Base-by-base conservation (phyloP, 2,888 invertebrate species). In the Polyploca ridens region DNA sequence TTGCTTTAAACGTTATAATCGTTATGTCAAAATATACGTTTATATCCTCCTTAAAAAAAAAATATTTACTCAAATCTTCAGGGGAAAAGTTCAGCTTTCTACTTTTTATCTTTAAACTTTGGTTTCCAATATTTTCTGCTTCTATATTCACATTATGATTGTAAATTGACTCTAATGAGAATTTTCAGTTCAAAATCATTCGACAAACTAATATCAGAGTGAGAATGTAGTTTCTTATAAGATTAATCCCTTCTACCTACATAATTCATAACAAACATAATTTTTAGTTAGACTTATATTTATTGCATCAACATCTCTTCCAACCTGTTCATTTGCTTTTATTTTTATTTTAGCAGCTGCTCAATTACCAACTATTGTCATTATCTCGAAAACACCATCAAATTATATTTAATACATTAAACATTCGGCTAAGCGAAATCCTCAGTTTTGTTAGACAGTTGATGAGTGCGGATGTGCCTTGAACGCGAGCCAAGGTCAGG, bases 401-500 rank as follows among this genome's bases (percentile, higher is more conserved):
- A 57, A 62, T 57, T 64, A 64, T 61, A 13, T 57, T 62, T 64
- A 58, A 62, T 62, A 19, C 44, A 16, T 58, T 63, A 57, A 64
- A 54, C 58, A 76, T 74, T 73, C 70, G 67, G 64, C 49, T 65
- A 67, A 74, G 76, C 69, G 75, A 84, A 82, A 82, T 77, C 74
- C 70, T 74, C 66, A 66, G 64, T 66, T 72, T 70, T 70, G 71
- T 72, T 70, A 73, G 75, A 70, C 61, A 61, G 61, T 69, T 81
- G 89, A 88, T 85, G 85, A 88, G 82, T 79, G 78, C 92, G 90
- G 92, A 92, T 91, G 80, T 78, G 78, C 93, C 91, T 92, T 93
- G 90, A 87, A 75, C 80, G 71, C 66, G 64, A 72, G 68, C 76
- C 89, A 91, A 92, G 93, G 93, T 87, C 87, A 80, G 66, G 65